Base-by-base conservation (phyloP, 53 echinoderm and acorn worm genomes). In the Crossaster papposus region DNA sequence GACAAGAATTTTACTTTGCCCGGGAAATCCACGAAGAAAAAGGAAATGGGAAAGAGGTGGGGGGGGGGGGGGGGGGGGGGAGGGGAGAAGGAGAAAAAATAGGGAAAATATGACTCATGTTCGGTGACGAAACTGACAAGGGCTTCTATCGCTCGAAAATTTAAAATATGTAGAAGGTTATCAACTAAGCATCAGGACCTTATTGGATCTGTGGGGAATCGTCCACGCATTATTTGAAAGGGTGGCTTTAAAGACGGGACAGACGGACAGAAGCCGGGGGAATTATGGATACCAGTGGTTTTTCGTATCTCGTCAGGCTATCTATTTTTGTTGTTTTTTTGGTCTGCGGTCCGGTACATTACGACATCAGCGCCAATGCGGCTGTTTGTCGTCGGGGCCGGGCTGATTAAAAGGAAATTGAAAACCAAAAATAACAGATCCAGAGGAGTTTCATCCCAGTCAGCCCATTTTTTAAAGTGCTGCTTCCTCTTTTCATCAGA, bases 321-420 rank as follows among this genome's bases (percentile, higher is more conserved):
- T 79, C 78, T 3, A 52, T 53, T 18, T 81, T 30, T 54, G 44
- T 80, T n/a, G n/a, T n/a, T n/a, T 31, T 58, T 31, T 10, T 6
- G 23, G 72, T 30, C 31, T 31, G 51, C n/a, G 30, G 32, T 31
- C 29, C n/a, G 30, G 32, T 85, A 53, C 70, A 71, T 85, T 72
- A 72, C 31, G 17, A 72, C 73, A 22, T 38, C 85, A 35, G 54
- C 22, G 83, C 26, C 83, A 83, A 26, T 32, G 31, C 64, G 12
- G 83, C 24, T 32, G 73, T 32, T 85, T 72, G 55, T 85, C 72
- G 85, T 50, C 73, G 12, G 13, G 32, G 53, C 51, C 1, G 9
- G 70, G 68, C 26, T 36, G 76, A 85, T 85, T 85, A 85, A 85
- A 85, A 85, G 72, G 85, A 85, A 85, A 85, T 85, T 51, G 85